A percentile compares a stretch with the other conserved stretches of the same genome.
Evolutionary conservation across 2,888 invertebrate species (phyloP).

Genomic region (Eupeodes latifasciatus): DNA sequence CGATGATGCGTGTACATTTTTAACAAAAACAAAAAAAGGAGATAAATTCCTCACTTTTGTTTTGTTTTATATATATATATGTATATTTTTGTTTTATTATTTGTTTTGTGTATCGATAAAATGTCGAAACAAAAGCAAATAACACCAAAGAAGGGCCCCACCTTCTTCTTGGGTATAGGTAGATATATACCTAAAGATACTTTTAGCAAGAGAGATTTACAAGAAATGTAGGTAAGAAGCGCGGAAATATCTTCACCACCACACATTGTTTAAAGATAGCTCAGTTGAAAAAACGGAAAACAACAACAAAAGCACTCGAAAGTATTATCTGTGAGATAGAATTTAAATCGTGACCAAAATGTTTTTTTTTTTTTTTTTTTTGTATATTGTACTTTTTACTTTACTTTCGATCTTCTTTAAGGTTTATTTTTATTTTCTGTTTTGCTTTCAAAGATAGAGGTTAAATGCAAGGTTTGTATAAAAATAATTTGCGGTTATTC

Average conservation of each 20-base stretch:
- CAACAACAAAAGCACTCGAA: slow-evolving; percentile 29
- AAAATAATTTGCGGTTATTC: slow-evolving; percentile 67
- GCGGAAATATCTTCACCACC: slow-evolving; percentile 22
- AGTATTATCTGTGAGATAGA: slow-evolving; percentile 73
- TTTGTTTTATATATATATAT: not conserved
- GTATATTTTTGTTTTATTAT: slow-evolving; percentile 34
- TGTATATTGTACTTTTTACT: slow-evolving; percentile 24
- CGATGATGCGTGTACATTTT: slow-evolving; percentile 72
- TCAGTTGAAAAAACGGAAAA: not conserved
- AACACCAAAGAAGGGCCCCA: slow-evolving; percentile 70
- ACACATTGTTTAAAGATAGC: slow-evolving; percentile 19
- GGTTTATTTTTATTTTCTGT: slow-evolving; percentile 13
- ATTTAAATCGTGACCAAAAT: slow-evolving; percentile 75
- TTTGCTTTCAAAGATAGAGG: slow-evolving; percentile 39
- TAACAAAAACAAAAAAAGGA: not conserved
- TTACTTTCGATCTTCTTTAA: slow-evolving; percentile 66
- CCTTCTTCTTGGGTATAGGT: slow-evolving; percentile 30
- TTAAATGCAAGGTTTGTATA: slow-evolving; percentile 63
- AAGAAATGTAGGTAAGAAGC: slow-evolving; percentile 44
- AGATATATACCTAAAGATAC: not conserved
- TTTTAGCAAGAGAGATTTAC: slow-evolving; percentile 26
- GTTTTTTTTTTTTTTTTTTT: slow-evolving; percentile 44
- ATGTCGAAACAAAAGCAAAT: slow-evolving; percentile 75
- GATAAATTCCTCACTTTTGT: slow-evolving; percentile 55
- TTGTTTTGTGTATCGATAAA: slow-evolving; percentile 67